These are phyloP conservation scores for Trinorchestia longiramus DNA, from an alignment of 1,140 invertebrate species.

Conservation along the genomic window DNA sequence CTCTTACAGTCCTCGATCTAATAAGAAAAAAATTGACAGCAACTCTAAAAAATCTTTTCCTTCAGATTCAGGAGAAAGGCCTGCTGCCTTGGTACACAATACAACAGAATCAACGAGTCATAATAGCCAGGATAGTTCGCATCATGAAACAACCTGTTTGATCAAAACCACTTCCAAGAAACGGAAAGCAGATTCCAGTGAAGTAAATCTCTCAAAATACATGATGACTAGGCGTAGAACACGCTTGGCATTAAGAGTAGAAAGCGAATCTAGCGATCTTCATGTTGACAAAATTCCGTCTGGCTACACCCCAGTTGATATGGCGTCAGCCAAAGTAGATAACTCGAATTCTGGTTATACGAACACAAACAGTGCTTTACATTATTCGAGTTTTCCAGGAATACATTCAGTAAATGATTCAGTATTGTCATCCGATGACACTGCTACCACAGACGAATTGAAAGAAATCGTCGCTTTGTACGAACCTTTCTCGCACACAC, in stretches of 20 bases:
- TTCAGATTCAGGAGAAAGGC: neutral
- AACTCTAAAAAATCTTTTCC: neutral
- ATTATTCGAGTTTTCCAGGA: neutral
- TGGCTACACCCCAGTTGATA: neutral
- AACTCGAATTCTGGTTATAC: neutral
- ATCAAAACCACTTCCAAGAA: neutral
- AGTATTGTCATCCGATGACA: neutral
- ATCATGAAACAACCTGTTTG: neutral
- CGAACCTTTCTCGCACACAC: neutral
- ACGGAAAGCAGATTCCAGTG: neutral
- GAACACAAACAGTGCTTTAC: neutral
- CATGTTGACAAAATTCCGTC: neutral
- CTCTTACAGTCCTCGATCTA: neutral
- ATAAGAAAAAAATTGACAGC: neutral
- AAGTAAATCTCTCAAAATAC: neutral
- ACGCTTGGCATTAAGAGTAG: neutral
- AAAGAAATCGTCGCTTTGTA: neutral
- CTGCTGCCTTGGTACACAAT: neutral
- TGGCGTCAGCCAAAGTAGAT: neutral
- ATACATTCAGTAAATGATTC: neutral
- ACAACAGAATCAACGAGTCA: neutral
- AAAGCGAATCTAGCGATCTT: neutral
- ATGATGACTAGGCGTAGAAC: constrained; percentile 28
- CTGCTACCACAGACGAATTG: neutral
- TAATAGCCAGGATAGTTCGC: neutral